Conservation (phyloP, 2,888 invertebrate genomes). For the Hirtodrosophila confusa region DNA sequence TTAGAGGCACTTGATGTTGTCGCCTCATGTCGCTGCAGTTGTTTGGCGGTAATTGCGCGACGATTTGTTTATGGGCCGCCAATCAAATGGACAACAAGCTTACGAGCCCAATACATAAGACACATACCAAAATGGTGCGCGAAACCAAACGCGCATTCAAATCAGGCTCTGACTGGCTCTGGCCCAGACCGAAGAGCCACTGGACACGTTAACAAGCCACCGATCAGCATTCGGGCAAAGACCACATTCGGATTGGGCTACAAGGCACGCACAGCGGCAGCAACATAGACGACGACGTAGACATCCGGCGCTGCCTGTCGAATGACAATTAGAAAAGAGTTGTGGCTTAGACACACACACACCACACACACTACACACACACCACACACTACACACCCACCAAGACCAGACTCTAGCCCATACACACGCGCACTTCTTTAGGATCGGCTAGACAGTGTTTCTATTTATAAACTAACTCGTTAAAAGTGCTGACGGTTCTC, state of each 20-base stretch:
- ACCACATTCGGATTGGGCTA: conserved; percentile 54
- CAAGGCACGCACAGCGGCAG: conserved; percentile 63
- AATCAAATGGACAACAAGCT: conserved; percentile 64
- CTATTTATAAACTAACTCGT: conserved; percentile 51
- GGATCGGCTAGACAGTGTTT: conserved; percentile 40
- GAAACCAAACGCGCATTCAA: conserved; percentile 70
- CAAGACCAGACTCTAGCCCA: conserved; percentile 20
- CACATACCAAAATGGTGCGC: conserved; percentile 52
- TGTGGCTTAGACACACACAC: conserved; percentile 30
- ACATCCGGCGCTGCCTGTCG: conserved; percentile 69
- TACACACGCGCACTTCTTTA: too few relatives aligned
- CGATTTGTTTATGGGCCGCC: conserved; percentile 72
- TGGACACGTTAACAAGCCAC: conserved; percentile 62
- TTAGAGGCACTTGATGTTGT: conserved; percentile 46
- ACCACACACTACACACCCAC: conserved; percentile 28
- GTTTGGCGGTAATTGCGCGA: conserved; percentile 67
- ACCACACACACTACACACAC: conserved; percentile 10
- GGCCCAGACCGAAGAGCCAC: conserved; percentile 20
- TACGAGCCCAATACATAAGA: conserved; percentile 37
- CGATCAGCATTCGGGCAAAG: conserved; percentile 39
- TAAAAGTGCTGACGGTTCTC: conserved; percentile 19
- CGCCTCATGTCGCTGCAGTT: conserved; percentile 49
- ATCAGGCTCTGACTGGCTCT: conserved; percentile 42
- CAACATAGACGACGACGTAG: conserved; percentile 45
- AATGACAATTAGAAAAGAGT: conserved; percentile 71